A percentile compares a stretch with the other conserved stretches of the same genome.
Conservation (phyloP, 2,113 vertebrate genomes). For the Mirounga angustirostris region DNA sequence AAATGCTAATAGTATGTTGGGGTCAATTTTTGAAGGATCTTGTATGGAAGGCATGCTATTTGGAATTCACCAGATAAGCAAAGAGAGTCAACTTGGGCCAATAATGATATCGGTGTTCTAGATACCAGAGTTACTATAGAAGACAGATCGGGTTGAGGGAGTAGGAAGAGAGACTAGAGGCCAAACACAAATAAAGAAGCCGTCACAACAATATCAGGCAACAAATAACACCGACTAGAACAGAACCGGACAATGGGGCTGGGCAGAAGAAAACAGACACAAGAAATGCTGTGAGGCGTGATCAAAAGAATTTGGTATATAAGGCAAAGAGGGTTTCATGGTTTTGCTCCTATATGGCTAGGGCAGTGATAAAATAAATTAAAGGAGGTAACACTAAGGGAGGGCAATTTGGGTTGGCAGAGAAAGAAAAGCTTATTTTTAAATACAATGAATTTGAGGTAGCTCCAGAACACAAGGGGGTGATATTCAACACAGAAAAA, state of each 20-base stretch:
- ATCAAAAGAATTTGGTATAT: neutral
- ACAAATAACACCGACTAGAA: neutral
- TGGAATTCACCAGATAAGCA: neutral
- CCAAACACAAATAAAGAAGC: neutral
- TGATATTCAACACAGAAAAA: neutral
- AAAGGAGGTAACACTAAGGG: neutral
- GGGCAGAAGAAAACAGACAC: neutral
- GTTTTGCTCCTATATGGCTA: neutral
- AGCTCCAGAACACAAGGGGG: neutral
- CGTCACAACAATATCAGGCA: neutral
- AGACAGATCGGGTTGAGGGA: neutral
- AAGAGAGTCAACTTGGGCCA: neutral
- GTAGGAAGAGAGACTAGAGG: neutral
- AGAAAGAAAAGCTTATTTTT: neutral
- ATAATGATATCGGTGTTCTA: neutral
- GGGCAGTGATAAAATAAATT: neutral
- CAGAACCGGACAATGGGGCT: neutral
- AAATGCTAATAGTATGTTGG: neutral
- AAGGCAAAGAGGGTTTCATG: neutral
- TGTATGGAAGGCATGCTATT: neutral
- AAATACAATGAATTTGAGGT: neutral
- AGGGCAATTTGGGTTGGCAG: neutral
- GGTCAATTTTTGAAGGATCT: neutral
- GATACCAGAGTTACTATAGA: neutral
- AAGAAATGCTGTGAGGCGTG: fast-evolving